Base-by-base conservation (phyloP, 1,140 invertebrate genomes). In the Leguminivora glycinivorella region DNA sequence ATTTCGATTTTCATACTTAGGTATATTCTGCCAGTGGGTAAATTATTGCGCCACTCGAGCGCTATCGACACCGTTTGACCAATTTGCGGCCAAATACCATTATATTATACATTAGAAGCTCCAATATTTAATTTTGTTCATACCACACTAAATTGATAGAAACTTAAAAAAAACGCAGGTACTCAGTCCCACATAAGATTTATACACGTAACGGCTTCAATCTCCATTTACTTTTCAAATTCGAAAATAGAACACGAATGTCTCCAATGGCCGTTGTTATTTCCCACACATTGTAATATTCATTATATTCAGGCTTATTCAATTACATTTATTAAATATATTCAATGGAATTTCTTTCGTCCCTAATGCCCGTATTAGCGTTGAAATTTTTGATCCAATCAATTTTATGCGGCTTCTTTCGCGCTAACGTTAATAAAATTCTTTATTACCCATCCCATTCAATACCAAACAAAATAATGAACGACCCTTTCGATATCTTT, bases 361-460 rank as follows among this genome's bases (percentile, higher is more conserved):
- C 58, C 58, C 58, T 63, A 63, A 63, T 63, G 25, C 58, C 29
- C 6, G 25, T 31, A 63, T 63, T 63, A 63, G 26, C 58, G 58
- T 63, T 63, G 58, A 63, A 63, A 63, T 63, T 63, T 63, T 63
- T 63, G 58, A 63, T 63, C 58, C 58, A 63, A 63, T 63, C 58
- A 63, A 19, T 63, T 31, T 63, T 63, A 63, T 63, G 58, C 58
- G 58, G 58, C 58, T 63, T 63, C 58, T 26, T 63, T 63, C 58
- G 58, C 58, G 58, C 58, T 9, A 63, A 63, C 26, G 58, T 63
- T 63, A 63, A 63, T 63, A 63, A 63, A 63, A 63, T 63, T 63
- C 58, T 63, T 63, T 63, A 63, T 63, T 63, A 25, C 58, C 31
- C 58, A 1, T 60, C 58, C 58, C 58, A 29, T 63, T 29, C n/a